A percentile compares a stretch with the other conserved stretches of the same genome.
phyloP scores from a whole-genome alignment of 2,888 invertebrate genomes.

The Philaethria dido region DNA sequence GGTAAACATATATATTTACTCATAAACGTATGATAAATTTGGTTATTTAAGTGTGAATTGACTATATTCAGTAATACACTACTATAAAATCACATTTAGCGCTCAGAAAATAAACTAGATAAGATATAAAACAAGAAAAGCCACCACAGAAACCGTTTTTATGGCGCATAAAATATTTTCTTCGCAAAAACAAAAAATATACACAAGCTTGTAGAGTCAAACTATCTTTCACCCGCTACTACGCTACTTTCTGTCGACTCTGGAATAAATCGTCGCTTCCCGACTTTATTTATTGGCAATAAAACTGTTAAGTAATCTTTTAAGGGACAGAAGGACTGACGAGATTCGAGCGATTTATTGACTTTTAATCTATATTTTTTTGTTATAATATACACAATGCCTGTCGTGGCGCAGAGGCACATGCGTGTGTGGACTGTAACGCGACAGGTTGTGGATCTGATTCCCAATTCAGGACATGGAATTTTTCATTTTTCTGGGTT shows the following conservation, averaged over 20 bases:
- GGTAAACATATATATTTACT: no score
- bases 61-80: neutral
- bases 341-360: conserved; percentile 11
- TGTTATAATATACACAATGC: neutral
- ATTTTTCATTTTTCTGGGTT: no score
- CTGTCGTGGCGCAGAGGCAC: no score
- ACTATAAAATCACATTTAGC: conserved; percentile 4
- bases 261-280: conserved; percentile 22
- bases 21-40: no score
- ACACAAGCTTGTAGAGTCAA: conserved; percentile 21
- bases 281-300: conserved; percentile 24
- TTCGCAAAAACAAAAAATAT: conserved; percentile 25
- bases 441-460: no score
- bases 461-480: no score
- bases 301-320: conserved; percentile 26
- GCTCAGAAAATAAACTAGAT: conserved; percentile 2
- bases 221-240: conserved; percentile 24
- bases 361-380: neutral
- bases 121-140: conserved; percentile 16
- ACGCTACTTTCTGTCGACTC: conserved; percentile 22
- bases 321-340: conserved; percentile 21
- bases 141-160: conserved; percentile 18
- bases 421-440: no score
- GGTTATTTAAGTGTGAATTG: neutral
- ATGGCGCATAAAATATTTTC: conserved; percentile 28